Evolutionary conservation across 2,888 invertebrate species (phyloP).

Genomic region (Drosophila infuscata): DNA sequence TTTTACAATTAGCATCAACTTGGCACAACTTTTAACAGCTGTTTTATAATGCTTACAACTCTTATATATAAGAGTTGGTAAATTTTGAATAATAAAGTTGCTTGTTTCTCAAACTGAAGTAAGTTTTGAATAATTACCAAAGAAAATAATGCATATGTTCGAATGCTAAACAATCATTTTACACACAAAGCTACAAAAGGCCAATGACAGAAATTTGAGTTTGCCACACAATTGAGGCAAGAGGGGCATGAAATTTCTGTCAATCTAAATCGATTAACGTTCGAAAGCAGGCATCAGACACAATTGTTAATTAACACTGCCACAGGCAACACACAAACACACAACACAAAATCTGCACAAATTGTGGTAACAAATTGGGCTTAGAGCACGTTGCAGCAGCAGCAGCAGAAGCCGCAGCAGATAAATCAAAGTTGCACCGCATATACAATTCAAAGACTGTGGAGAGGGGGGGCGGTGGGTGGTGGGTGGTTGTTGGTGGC

Average conservation of each 20-base stretch:
- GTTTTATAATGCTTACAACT: background rate
- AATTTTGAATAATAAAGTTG: background rate
- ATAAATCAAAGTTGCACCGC: slow-evolving; percentile 43
- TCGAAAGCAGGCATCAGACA: slow-evolving; percentile 45
- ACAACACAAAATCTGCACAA: slow-evolving; percentile 40
- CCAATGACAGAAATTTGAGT: slow-evolving; percentile 21
- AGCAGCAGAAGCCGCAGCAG: slow-evolving; percentile 1
- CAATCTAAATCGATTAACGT: slow-evolving; percentile 60
- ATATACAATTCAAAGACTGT: background rate
- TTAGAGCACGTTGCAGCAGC: slow-evolving; percentile 2
- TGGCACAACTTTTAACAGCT: background rate
- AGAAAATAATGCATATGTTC: background rate
- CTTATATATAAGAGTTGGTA: background rate
- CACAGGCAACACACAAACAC: slow-evolving; percentile 22
- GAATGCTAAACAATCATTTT: background rate
- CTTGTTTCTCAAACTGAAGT: too few species aligned
- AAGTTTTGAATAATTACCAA: background rate
- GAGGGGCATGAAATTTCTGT: slow-evolving; percentile 43
- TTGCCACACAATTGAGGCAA: slow-evolving; percentile 43
- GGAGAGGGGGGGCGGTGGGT: background rate
- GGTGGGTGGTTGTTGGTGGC: slow-evolving; percentile 40
- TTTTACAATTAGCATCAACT: background rate
- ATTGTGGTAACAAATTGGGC: slow-evolving; percentile 63
- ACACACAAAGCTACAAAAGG: background rate
- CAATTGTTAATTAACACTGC: slow-evolving; percentile 69